These are phyloP conservation scores for Heliconius hewitsoni DNA, from an alignment of 1,140 invertebrate genomes.

Conservation along the genomic window DNA sequence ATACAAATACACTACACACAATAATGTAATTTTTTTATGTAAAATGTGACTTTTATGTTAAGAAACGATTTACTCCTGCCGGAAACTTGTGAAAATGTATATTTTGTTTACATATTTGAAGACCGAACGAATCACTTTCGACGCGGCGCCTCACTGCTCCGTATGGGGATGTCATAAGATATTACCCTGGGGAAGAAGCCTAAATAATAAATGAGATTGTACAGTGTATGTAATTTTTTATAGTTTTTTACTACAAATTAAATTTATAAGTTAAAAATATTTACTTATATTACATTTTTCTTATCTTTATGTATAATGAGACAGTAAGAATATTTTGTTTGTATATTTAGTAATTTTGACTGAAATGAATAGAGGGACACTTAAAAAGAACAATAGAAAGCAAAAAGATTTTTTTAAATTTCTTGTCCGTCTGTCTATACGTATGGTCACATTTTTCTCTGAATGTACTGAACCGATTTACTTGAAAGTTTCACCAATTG, in stretches of 20 bases:
- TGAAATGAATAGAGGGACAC: too few relatives aligned
- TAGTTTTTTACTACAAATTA: neutral
- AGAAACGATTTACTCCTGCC: neutral
- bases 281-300: too few relatives aligned
- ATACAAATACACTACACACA: too few relatives aligned
- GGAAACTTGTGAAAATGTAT: neutral
- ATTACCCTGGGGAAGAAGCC: neutral
- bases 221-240: neutral
- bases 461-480: too few relatives aligned
- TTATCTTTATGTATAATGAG: too few relatives aligned
- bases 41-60: neutral
- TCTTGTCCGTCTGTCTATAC: too few relatives aligned
- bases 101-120: constrained; percentile 14
- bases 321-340: too few relatives aligned
- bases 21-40: neutral
- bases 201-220: neutral
- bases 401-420: too few relatives aligned
- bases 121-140: neutral
- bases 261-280: neutral
- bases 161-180: neutral
- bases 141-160: constrained; percentile 1
- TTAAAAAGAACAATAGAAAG: too few relatives aligned
- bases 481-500: too few relatives aligned
- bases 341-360: too few relatives aligned
- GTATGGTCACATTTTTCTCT: too few relatives aligned